Evolutionary conservation across 2,888 invertebrate genomes (phyloP), one percentile per base, ranked within the genome.

Genomic region (Cephus nigrinus): DNA sequence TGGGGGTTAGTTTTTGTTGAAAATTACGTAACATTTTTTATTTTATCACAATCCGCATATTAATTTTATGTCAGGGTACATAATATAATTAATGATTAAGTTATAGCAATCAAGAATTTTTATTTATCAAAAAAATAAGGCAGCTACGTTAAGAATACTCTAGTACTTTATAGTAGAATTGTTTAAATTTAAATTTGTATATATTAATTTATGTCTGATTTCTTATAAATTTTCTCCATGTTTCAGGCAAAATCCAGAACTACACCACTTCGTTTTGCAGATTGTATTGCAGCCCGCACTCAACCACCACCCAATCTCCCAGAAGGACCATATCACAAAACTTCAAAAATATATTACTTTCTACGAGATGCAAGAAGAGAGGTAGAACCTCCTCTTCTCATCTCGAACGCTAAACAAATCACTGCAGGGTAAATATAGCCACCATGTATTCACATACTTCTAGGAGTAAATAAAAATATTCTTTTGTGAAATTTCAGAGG

Each of bases 341-440:
- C 97, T 80, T 94, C 95, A 23, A 94, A 94, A 74, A 98, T 98
- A 91, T 97, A 98, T 90, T 98, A 99, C 88, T 96, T 93, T 88
- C 92, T 93, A 0, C 94, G 98, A 78, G 98, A 99, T 93, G 97
- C 93, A 0, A 94, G 98, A 75, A 93, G 97, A 78, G 95, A 96
- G 89, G 96, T 96, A 4, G 84, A 90, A 15, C 97, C 96, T 3
- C 96, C 97, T 0, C 77, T 92, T 69, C 91, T 94, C 74, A 86
- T 96, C 36, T 93, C 92, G 23, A 86, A 89, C 79, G 84, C 89
- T 55, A 88, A 93, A 75, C 90, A 92, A 82, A 89, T 93, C 76
- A 89, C 91, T 78, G 88, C 92, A 69, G 92, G 93, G 84, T 93
- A 92, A 86, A 91, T 92, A 93, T 92, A 23, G 2, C 5, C 23